Evolutionary conservation across 1,140 invertebrate species (phyloP).

Genomic region (Calliphora vicina): DNA sequence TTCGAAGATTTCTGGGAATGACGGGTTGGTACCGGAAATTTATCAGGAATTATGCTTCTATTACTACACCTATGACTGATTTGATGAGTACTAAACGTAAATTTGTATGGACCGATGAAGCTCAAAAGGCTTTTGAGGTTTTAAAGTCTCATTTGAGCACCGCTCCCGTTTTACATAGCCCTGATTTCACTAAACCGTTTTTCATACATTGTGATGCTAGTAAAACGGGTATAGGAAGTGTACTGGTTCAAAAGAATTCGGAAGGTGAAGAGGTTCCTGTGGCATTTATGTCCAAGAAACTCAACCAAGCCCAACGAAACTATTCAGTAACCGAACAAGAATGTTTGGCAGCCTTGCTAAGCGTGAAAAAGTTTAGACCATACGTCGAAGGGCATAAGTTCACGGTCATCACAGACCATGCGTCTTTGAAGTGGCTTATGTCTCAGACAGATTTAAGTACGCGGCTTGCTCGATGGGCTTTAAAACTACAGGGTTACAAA

Average conservation of each 20-base stretch:
- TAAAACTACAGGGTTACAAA: conserved; percentile 47
- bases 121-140: conserved; percentile 1
- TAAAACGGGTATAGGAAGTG: too few relatives aligned
- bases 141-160: conserved; percentile 12
- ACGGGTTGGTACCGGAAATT: conserved; percentile 12
- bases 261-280: conserved; percentile 42
- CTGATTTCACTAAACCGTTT: too few relatives aligned
- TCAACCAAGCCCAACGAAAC: neutral
- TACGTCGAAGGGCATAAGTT: conserved; percentile 62
- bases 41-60: conserved; percentile 1
- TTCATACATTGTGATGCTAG: too few relatives aligned
- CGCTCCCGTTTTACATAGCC: too few relatives aligned
- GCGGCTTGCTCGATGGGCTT: conserved; percentile 48
- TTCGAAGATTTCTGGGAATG: conserved; percentile 10
- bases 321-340: conserved; percentile 64
- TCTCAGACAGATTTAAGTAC: conserved; percentile 26
- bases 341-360: conserved; percentile 62
- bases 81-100: neutral
- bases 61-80: neutral
- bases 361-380: conserved; percentile 60
- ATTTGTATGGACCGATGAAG: conserved; percentile 17
- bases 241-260: too few relatives aligned
- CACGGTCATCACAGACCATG: conserved; percentile 53
- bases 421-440: conserved; percentile 46
- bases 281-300: conserved; percentile 52